Conservation (phyloP, 1,140 invertebrate genomes). For the Cherax quadricarinatus region DNA sequence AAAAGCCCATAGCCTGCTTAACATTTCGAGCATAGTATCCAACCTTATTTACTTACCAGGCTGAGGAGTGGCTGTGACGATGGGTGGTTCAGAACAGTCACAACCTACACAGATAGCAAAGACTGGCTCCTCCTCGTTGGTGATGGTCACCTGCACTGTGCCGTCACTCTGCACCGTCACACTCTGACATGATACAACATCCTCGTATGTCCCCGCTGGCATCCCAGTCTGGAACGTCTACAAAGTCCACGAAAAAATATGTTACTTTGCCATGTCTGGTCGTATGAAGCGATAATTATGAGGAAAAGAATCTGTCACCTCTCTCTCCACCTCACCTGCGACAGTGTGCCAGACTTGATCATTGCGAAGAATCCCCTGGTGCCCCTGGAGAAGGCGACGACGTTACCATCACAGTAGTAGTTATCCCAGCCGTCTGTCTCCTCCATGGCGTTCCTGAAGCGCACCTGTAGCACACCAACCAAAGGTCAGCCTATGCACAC, state of each 20-base stretch:
- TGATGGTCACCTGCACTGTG: slow-evolving; percentile 68
- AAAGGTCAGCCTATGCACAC: neutral
- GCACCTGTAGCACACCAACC: slow-evolving; percentile 20
- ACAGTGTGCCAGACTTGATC: slow-evolving; percentile 79
- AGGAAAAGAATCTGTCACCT: neutral
- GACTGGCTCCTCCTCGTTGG: slow-evolving; percentile 74
- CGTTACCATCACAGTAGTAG: slow-evolving; percentile 85
- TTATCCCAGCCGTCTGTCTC: slow-evolving; percentile 81
- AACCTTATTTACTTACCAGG: slow-evolving; percentile 38
- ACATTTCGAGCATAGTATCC: too few relatives aligned
- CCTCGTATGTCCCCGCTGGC: slow-evolving; percentile 88
- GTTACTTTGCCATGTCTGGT: neutral
- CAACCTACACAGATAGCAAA: slow-evolving; percentile 74
- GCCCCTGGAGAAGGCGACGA: slow-evolving; percentile 87
- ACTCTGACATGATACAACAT: slow-evolving; percentile 87
- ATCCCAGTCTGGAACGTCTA: slow-evolving; percentile 82
- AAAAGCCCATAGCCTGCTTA: too few relatives aligned
- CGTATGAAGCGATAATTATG: too few relatives aligned
- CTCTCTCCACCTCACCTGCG: slow-evolving; percentile 38
- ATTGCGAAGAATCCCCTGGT: slow-evolving; percentile 85
- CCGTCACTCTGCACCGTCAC: slow-evolving; percentile 76
- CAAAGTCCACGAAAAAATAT: slow-evolving; percentile 73
- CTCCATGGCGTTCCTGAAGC: slow-evolving; percentile 80
- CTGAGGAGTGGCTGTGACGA: slow-evolving; percentile 58
- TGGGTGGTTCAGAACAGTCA: slow-evolving; percentile 61